These are phyloP conservation scores for Neoniphon sammara DNA, from an alignment of 2,797 vertebrate genomes.

Conservation along the genomic window DNA sequence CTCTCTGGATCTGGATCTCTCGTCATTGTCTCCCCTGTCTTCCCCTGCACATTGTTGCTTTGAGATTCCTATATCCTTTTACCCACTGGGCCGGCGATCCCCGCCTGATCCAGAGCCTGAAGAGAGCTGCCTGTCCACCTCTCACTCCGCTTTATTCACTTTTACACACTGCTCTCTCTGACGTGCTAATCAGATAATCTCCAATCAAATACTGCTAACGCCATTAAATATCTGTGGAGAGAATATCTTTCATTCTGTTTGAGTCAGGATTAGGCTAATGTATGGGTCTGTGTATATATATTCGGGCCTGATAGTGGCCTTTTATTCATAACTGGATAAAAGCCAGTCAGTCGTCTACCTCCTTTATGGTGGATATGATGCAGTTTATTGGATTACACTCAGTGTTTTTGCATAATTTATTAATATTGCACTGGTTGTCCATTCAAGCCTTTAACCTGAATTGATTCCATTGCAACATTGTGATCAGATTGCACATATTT, in stretches of 20 bases:
- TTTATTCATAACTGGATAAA: too few species aligned
- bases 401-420: too few species aligned
- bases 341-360: too few species aligned
- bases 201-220: conserved; percentile 71
- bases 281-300: conserved; percentile 57
- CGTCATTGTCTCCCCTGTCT: conserved; percentile 17
- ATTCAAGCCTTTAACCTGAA: too few species aligned
- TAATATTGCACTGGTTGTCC: too few species aligned
- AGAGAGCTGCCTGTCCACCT: conserved; percentile 22
- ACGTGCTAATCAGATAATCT: conserved; percentile 61
- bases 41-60: conserved; percentile 50
- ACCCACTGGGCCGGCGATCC: conserved; percentile 43
- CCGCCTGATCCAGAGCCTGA: conserved; percentile 35
- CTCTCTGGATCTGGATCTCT: conserved; percentile 23
- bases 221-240: conserved; percentile 66
- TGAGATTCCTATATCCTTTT: conserved; percentile 55
- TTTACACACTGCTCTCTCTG: conserved; percentile 46
- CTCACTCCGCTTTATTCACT: conserved; percentile 18
- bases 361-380: too few species aligned
- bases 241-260: conserved; percentile 56
- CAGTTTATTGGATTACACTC: too few species aligned
- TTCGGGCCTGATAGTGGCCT: conserved; percentile 21
- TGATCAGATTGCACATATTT: too few species aligned
- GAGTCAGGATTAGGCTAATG: conserved; percentile 33
- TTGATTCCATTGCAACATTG: too few species aligned